Evolutionary conservation across 2,797 vertebrate genomes (phyloP).

Genomic region (Streptopelia turtur): DNA sequence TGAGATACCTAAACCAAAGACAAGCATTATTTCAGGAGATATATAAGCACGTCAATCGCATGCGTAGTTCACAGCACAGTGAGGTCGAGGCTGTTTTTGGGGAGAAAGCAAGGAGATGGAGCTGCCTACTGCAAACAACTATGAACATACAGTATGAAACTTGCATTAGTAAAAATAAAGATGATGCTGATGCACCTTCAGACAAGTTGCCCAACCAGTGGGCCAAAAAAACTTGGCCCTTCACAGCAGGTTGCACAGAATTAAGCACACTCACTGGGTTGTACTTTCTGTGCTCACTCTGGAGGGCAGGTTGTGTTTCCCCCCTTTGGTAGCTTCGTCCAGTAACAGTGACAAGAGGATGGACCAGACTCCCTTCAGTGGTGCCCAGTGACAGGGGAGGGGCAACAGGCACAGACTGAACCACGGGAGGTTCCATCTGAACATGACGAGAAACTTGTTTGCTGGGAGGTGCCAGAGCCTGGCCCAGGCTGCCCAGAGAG

Average conservation of each 20-base stretch:
- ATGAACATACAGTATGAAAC: accelerated
- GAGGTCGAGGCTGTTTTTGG: accelerated
- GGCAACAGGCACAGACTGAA: too few relatives aligned
- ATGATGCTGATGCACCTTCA: accelerated
- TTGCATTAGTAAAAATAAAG: accelerated
- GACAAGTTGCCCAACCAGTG: accelerated
- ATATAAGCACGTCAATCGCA: background rate
- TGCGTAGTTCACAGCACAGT: accelerated
- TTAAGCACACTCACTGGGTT: background rate
- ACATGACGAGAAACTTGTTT: too few relatives aligned
- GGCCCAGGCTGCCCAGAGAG: too few relatives aligned
- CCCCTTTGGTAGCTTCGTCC: background rate
- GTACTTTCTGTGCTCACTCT: accelerated
- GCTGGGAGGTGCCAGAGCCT: too few relatives aligned
- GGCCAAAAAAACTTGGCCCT: accelerated
- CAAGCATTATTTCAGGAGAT: background rate
- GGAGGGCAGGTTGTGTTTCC: accelerated
- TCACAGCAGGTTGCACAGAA: background rate
- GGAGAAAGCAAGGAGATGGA: background rate
- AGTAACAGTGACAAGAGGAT: background rate
- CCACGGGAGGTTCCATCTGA: too few relatives aligned
- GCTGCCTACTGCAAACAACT: background rate
- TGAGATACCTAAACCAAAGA: slow-evolving; percentile 88
- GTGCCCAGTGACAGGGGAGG: too few relatives aligned
- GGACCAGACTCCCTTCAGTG: too few relatives aligned